Evolutionary conservation across 2,888 invertebrate species (phyloP).

Genomic region (Lumbricus terrestris): DNA sequence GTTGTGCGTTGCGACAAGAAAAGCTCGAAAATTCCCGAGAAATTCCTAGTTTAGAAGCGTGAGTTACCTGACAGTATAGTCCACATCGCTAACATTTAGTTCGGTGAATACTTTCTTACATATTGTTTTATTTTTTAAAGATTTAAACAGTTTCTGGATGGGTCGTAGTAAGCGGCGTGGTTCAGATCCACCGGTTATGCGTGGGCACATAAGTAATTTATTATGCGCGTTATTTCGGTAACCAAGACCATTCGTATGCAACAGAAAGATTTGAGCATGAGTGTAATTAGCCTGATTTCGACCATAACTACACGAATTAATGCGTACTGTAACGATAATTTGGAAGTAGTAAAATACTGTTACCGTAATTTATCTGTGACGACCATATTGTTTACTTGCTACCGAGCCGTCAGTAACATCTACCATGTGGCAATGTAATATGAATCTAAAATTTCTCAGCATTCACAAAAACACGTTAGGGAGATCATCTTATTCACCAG

Average conservation of each 20-base stretch:
- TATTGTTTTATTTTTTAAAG: not conserved
- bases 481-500: no score
- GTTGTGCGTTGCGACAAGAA: not conserved
- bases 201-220: not conserved
- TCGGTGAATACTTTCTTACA: not conserved
- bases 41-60: not conserved
- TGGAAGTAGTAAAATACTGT: not conserved
- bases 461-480: no score
- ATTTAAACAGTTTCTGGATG: not conserved
- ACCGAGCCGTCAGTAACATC: no score
- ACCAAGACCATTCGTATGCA: no score
- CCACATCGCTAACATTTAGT: not conserved
- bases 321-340: not conserved
- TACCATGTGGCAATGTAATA: no score
- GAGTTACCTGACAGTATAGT: not conserved
- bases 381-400: no score
- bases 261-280: no score
- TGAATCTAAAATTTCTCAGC: no score
- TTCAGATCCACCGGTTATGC: not conserved
- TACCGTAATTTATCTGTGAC: not conserved
- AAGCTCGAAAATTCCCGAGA: not conserved
- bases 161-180: not conserved
- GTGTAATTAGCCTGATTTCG: no score
- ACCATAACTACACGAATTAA: not conserved
- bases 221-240: no score